Percentiles rank a stretch among this genome's conserved stretches.
phyloP scores from a whole-genome alignment of 2,797 vertebrate genomes.

The Centropyge bicolor region DNA sequence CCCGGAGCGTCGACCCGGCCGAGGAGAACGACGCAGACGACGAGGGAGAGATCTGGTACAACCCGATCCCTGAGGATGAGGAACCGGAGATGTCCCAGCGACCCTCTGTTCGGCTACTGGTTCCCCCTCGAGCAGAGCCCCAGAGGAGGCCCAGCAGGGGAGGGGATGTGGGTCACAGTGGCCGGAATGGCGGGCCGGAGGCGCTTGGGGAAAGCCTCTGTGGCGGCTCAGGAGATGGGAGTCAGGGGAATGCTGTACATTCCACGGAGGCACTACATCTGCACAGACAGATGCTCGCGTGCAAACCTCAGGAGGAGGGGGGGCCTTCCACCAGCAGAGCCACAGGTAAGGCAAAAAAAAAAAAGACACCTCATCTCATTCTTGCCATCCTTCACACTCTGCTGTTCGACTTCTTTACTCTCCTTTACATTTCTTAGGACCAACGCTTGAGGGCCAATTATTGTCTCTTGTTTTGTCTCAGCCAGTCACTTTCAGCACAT shows the following conservation, averaged over 20 bases:
- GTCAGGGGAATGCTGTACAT: conserved; percentile 74
- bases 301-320: conserved; percentile 86
- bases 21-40: conserved; percentile 96
- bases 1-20: conserved; percentile 78
- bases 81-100: conserved; percentile 73
- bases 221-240: conserved; percentile 67
- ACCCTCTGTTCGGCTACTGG: conserved; percentile 47
- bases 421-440: conserved; percentile 3
- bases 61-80: conserved; percentile 97
- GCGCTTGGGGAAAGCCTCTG: conserved; percentile 42
- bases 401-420: conserved; percentile 1
- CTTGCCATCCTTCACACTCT: conserved; percentile 8
- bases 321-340: conserved; percentile 75
- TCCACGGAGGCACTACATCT: conserved; percentile 83
- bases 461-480: conserved; percentile 29
- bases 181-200: conserved; percentile 58
- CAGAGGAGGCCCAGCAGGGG: conserved; percentile 66
- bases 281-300: conserved; percentile 82
- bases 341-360: conserved; percentile 84
- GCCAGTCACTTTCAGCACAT: conserved; percentile 37
- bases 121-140: conserved; percentile 48
- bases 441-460: conserved; percentile 32
- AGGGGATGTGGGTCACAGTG: conserved; percentile 42
- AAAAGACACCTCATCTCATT: conserved; percentile 14
- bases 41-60: conserved; percentile 99